Evolutionary conservation across 1,140 invertebrate species (phyloP), one percentile per base, ranked within the genome.

Genomic region (Akabosia matsudoensis): DNA sequence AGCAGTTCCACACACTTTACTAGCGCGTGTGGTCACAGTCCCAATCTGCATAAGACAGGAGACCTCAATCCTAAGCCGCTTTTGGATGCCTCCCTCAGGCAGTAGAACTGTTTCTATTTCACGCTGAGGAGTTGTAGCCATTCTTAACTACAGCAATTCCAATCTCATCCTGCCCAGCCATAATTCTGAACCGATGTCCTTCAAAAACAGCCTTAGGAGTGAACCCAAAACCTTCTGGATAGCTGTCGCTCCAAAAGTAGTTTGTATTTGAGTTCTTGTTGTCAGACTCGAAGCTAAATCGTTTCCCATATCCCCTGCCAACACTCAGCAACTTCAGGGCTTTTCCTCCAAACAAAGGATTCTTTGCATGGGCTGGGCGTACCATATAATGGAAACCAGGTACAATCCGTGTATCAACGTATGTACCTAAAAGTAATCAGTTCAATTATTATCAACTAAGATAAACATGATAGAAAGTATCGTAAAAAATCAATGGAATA

Each of bases 221-320:
- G 26, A 80, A 79, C 28, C 90, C 92, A 75, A 90, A 86, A 30
- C 92, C 92, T 79, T 91, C 90, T 0, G 90, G 88, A 82, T 90
- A 88, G 56, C 89, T 91, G 84, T 93, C 92, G n/a, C 91, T 91
- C 91, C 91, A 93, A 82, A 93, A 90, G 82, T 88, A 90, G 83
- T 91, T 90, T 79, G 89, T 88, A 73, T 90, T 89, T 28, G 87
- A 84, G 78, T 92, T 90, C 24, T 89, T 83, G 34, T 87, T 88
- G 64, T 91, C 88, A 0, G 90, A 88, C 79, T 89, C 86, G 84
- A 93, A 93, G 7, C 91, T 92, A 28, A 93, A 85, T 31, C 91
- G 86, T 82, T 92, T 92, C 10, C 90, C 91, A 82, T 93, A 93
- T 24, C 92, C 92, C 84, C 90, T 88, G 1, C 91, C 91, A 75